Percentiles rank a stretch among this genome's conserved stretches.
Evolutionary conservation across 2,113 vertebrate genomes (phyloP).

Genomic region (Oncorhynchus tshawytscha): DNA sequence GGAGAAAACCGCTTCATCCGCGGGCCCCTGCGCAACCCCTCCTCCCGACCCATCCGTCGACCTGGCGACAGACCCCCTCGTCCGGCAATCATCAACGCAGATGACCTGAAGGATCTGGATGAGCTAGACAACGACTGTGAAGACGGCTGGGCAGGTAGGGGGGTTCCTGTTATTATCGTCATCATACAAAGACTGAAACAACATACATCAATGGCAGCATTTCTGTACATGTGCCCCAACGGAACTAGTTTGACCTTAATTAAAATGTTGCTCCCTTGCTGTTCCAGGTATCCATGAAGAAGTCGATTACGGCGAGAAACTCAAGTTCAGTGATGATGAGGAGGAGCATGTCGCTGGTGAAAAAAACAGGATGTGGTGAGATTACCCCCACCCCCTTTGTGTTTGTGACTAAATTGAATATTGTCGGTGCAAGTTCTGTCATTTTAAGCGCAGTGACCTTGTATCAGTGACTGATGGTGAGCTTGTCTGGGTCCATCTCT

Average conservation of each 20-base stretch:
- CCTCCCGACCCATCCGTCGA: constrained; percentile 80
- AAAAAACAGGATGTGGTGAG: constrained; percentile 86
- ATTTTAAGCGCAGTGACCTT: background rate
- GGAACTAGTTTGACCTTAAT: background rate
- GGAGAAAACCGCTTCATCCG: constrained; percentile 82
- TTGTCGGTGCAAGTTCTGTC: background rate
- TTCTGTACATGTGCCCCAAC: background rate
- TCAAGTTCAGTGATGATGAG: constrained; percentile 97
- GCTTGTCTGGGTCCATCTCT: background rate
- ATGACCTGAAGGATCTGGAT: constrained; percentile 93
- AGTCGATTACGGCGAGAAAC: constrained; percentile 96
- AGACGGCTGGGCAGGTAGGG: constrained; percentile 95
- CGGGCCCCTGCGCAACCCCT: constrained; percentile 66
- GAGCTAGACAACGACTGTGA: constrained; percentile 92
- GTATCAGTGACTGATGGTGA: background rate
- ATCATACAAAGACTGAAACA: background rate
- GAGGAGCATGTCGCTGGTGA: constrained; percentile 81
- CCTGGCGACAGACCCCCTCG: constrained; percentile 80
- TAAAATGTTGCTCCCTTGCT: background rate
- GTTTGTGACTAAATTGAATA: background rate
- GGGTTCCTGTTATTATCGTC: background rate
- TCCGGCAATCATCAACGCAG: constrained; percentile 93
- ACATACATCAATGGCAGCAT: too few species aligned
- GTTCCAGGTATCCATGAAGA: constrained; percentile 91
- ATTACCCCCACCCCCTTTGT: background rate